Conservation (phyloP, 1,140 invertebrate species). For the Neotoxoptera formosana region DNA sequence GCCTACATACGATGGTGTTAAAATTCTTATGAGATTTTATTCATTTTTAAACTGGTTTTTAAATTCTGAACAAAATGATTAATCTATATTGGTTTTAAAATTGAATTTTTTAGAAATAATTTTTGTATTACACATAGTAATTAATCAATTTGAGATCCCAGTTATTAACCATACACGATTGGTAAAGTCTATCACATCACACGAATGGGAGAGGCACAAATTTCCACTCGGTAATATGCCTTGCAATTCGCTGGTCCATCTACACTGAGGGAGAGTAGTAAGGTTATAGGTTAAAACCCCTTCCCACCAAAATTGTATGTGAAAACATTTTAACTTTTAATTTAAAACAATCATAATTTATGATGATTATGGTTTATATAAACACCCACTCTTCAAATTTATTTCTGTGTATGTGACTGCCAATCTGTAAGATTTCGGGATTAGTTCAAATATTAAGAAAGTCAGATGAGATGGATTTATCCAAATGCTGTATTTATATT, state of each 20-base stretch:
- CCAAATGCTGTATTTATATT: background rate
- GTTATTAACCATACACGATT: background rate
- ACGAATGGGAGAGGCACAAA: too few relatives aligned
- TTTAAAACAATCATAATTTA: background rate
- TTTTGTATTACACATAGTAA: background rate
- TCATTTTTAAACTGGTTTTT: background rate
- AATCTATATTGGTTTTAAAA: background rate
- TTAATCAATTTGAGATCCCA: background rate
- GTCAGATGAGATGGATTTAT: background rate
- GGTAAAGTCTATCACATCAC: background rate
- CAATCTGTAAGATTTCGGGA: background rate
- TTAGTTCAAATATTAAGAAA: background rate
- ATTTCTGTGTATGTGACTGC: background rate
- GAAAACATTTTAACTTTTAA: background rate
- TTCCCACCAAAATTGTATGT: background rate
- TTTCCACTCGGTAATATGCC: too few relatives aligned
- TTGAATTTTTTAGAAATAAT: background rate
- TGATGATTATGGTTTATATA: background rate
- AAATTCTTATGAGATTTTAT: background rate
- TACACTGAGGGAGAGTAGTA: too few relatives aligned
- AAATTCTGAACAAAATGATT: background rate
- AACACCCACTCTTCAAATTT: background rate
- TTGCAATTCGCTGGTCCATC: too few relatives aligned
- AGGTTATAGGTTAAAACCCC: too few relatives aligned
- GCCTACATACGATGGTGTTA: background rate